Evolutionary conservation across 2,113 vertebrate genomes (phyloP), one percentile per base, ranked within the genome.

Genomic region (Engystomops pustulosus): DNA sequence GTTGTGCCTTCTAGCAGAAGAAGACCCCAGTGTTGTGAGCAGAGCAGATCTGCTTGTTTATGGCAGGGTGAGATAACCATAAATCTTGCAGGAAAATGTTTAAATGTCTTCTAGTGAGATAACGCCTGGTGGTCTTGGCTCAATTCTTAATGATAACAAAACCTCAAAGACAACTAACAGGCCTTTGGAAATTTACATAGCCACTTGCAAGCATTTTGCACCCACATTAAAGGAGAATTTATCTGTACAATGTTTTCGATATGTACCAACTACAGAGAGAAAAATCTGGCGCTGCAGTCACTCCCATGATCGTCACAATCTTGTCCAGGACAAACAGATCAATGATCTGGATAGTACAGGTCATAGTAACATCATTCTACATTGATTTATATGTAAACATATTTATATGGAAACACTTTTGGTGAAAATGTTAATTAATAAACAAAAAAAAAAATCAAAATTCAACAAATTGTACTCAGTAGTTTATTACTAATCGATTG

Each of bases 51-150:
- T 90, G 91, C 89, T 92, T 93, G 93, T 93, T 93, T 94, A 92
- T 92, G 91, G 89, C 90, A 69, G 32, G 27, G 23, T 45, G 47
- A 78, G 49, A 53, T 79, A 91, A 91, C 86, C 92, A 94, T 94
- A 94, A 94, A 94, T 94, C 94, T 94, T 93, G 92, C 90, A 90
- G 92, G 91, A 93, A 93, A 93, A 93, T 90, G 93, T 94, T 92
- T 93, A 93, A 93, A 93, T 90, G 92, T 92, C 92, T 80, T 90
- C 92, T 90, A 91, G 92, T 87, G 90, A 94, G 93, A 94, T 95
- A 94, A 95, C 92, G 91, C 93, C 92, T 92, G 93, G 93, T 95
- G 94, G 94, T 94, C 94, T 93, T 93, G 93, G 93, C 93, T 79
- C 32, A 68, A 91, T 90, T 90, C 83, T 91, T 93, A 93, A 93